Percentiles rank a stretch among this genome's conserved stretches.
Conservation (phyloP, 2,888 invertebrate genomes). For the Pristionchus maxplancki region DNA sequence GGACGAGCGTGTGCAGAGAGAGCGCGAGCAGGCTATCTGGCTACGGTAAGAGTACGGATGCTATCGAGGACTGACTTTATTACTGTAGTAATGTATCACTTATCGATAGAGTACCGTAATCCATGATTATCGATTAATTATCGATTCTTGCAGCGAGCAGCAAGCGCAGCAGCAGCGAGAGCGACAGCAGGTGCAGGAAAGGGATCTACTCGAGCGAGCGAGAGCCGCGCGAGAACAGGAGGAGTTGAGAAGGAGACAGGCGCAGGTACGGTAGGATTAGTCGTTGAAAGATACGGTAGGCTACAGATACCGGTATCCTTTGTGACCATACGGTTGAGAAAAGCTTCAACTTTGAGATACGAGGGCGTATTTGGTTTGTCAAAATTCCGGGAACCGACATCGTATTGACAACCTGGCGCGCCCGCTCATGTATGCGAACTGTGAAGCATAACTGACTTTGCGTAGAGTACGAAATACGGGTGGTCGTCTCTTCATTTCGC, state of each 20-base stretch:
- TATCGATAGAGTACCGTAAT: too few species aligned
- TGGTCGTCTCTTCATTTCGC: too few species aligned
- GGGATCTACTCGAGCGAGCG: slow-evolving; percentile 65
- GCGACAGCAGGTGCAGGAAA: slow-evolving; percentile 52
- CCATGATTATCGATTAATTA: too few species aligned
- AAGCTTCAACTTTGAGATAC: too few species aligned
- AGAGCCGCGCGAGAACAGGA: slow-evolving; percentile 65
- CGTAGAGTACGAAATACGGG: too few species aligned
- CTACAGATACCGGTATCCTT: too few species aligned
- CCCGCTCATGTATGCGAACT: background rate
- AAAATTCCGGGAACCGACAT: too few species aligned
- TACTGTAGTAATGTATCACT: background rate
- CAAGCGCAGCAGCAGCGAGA: slow-evolving; percentile 51
- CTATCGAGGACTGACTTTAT: background rate
- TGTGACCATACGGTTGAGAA: too few species aligned
- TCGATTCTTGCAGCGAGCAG: slow-evolving; percentile 22
- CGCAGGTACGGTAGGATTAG: slow-evolving; percentile 55
- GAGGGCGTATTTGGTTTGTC: too few species aligned
- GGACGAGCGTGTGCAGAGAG: slow-evolving; percentile 11
- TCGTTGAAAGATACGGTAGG: too few species aligned
- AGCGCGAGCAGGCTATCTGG: slow-evolving; percentile 40
- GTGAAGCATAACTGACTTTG: background rate
- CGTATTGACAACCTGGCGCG: too few species aligned
- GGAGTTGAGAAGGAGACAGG: slow-evolving; percentile 62
- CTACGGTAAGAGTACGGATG: background rate